Evolutionary conservation across 64 coral and sea anemone genomes (phyloP).

Genomic region (Orbicella faveolata): DNA sequence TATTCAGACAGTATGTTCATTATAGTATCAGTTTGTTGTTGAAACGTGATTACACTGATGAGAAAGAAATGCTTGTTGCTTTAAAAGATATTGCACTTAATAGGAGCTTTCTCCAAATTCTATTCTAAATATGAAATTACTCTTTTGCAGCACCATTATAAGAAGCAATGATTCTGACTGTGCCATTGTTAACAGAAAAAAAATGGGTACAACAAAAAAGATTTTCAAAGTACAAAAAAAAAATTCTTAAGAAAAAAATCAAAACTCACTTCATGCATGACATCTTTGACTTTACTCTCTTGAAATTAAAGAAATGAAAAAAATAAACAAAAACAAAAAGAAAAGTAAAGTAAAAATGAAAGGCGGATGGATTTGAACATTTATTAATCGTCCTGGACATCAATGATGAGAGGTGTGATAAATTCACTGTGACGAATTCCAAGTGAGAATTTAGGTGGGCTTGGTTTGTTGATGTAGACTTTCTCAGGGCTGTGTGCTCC

Average conservation of each 20-base stretch:
- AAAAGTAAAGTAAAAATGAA: neutral
- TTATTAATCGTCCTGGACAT: conserved; percentile 37
- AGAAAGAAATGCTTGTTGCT: too few relatives aligned
- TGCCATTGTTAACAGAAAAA: too few relatives aligned
- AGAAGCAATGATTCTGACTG: too few relatives aligned
- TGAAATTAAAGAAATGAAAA: neutral
- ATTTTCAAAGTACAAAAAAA: too few relatives aligned
- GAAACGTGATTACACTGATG: too few relatives aligned
- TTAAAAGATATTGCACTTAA: too few relatives aligned
- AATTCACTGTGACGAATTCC: conserved; percentile 97
- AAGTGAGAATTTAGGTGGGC: conserved; percentile 81
- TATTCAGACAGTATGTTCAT: neutral
- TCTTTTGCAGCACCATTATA: too few relatives aligned
- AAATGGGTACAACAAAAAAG: too few relatives aligned
- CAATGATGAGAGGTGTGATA: conserved; percentile 89
- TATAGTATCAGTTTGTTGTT: neutral
- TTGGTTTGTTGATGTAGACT: conserved; percentile 77
- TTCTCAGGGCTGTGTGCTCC: conserved; percentile 99
- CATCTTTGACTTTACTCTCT: neutral
- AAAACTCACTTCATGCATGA: too few relatives aligned
- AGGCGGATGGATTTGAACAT: neutral
- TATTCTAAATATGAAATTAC: too few relatives aligned
- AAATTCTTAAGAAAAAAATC: too few relatives aligned
- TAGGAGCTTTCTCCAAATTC: too few relatives aligned
- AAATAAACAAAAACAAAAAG: neutral